Conservation (phyloP, 2,113 vertebrate species). For the Eptesicus fuscus region DNA sequence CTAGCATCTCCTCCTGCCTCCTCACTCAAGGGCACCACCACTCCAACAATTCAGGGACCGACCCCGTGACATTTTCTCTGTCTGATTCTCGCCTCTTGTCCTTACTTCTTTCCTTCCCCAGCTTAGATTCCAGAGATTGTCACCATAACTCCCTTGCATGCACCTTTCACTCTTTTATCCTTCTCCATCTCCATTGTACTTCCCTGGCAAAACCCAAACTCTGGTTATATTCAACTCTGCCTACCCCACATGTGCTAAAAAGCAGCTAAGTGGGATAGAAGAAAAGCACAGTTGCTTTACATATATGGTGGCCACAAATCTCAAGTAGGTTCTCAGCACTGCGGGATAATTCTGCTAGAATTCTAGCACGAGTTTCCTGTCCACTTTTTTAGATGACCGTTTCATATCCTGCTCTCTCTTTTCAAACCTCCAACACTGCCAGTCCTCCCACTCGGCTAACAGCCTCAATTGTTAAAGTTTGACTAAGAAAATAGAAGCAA, state of each 20-base stretch:
- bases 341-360: background rate
- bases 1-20: background rate
- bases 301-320: background rate
- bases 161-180: background rate
- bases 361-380: background rate
- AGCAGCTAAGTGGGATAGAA: background rate
- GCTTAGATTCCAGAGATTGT: background rate
- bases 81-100: background rate
- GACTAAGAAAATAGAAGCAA: background rate
- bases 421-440: background rate
- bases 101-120: background rate
- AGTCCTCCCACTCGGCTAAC: background rate
- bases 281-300: background rate
- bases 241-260: background rate
- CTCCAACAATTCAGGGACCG: background rate
- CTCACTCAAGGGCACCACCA: background rate
- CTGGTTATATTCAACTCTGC: background rate
- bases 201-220: background rate
- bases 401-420: background rate
- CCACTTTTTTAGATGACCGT: background rate
- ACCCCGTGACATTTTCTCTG: background rate
- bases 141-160: background rate
- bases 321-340: background rate
- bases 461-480: background rate
- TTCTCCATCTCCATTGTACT: background rate